phyloP scores from a whole-genome alignment of 2,888 invertebrate genomes.

The Asteroscopus sphinx region DNA sequence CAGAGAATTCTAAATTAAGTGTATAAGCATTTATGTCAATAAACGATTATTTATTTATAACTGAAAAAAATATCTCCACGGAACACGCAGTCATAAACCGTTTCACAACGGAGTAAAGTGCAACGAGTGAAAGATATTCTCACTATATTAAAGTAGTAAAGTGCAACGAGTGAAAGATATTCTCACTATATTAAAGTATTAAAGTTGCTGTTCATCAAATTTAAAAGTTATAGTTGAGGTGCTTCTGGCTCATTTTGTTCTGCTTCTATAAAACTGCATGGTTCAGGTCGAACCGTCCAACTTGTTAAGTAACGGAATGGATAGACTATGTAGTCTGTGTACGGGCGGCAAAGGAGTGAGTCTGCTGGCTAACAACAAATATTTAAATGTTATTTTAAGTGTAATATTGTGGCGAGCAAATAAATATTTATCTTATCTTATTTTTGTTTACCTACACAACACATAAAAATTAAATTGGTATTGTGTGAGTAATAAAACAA shows the following conservation, averaged over 20 bases:
- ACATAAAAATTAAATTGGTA: no score
- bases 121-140: conserved; percentile 63
- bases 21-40: no score
- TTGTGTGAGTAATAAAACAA: no score
- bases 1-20: no score
- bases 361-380: no score
- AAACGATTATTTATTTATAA: no score
- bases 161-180: conserved; percentile 64
- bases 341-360: conserved; percentile 12
- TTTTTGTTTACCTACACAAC: no score
- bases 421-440: no score
- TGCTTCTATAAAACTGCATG: conserved; percentile 65
- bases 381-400: no score
- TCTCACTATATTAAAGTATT: conserved; percentile 65
- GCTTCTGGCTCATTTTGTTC: conserved; percentile 57
- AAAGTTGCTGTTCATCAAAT: conserved; percentile 74
- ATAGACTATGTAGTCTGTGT: conserved; percentile 64
- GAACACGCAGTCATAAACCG: conserved; percentile 42
- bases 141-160: conserved; percentile 66
- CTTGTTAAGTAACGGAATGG: conserved; percentile 71
- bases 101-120: conserved; percentile 45
- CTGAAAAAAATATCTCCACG: conserved; percentile 32
- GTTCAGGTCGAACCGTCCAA: conserved; percentile 59
- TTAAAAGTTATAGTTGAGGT: conserved; percentile 67
- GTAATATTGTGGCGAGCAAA: no score